Evolutionary conservation across 1,140 invertebrate genomes (phyloP).

Genomic region (Drosophila erecta): DNA sequence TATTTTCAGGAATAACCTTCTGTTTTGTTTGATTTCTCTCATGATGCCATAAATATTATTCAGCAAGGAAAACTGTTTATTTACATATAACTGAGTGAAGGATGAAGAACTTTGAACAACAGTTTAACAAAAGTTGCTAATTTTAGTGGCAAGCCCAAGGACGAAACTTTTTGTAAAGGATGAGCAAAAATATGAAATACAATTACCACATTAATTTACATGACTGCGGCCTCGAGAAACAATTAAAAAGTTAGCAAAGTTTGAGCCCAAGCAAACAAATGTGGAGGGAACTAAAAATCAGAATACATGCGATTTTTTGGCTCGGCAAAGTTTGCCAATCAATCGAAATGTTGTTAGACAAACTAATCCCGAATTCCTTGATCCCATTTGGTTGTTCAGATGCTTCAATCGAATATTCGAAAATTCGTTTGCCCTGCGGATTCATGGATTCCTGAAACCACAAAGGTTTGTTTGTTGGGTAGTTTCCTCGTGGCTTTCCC

Average conservation of each 20-base stretch:
- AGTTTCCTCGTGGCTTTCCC: constrained; percentile 27
- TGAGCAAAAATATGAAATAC: constrained; percentile 41
- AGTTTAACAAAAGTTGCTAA: constrained; percentile 24
- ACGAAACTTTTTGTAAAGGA: constrained; percentile 2
- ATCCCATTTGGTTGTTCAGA: constrained; percentile 1
- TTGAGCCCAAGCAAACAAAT: constrained; percentile 1
- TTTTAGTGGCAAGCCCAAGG: constrained; percentile 30
- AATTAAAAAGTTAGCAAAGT: constrained; percentile 48
- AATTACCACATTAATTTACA: constrained; percentile 51
- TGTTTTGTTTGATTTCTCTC: neutral
- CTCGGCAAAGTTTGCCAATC: constrained; percentile 41
- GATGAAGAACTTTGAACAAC: constrained; percentile 19
- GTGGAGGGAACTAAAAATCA: neutral
- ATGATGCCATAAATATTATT: constrained; percentile 15
- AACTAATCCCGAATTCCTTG: constrained; percentile 22
- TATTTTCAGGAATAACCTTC: neutral
- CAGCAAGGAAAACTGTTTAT: constrained; percentile 25
- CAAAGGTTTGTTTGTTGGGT: constrained; percentile 42
- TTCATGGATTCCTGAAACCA: constrained; percentile 20
- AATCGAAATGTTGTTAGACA: constrained; percentile 33
- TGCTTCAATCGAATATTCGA: constrained; percentile 38
- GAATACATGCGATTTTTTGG: neutral
- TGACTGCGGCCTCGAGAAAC: constrained; percentile 24
- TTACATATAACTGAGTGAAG: neutral
- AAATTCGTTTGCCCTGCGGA: constrained; percentile 23